phyloP scores from a whole-genome alignment of 2,888 invertebrate genomes.

The Eurytoma californica region DNA sequence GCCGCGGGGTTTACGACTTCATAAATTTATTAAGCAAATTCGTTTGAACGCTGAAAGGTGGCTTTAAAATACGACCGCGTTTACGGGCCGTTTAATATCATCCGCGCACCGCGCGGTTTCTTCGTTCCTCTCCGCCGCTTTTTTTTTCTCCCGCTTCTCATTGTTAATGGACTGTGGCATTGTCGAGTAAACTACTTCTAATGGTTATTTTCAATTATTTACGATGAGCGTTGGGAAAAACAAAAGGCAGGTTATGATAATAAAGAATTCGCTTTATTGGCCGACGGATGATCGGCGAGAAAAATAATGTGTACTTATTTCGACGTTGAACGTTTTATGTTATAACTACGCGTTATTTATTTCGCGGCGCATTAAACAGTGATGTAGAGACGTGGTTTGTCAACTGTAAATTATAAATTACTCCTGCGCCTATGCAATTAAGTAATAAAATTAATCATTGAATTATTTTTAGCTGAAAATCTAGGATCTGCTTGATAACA shows the following conservation, averaged over 20 bases:
- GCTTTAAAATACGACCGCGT: constrained; percentile 42
- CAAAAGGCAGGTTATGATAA: not conserved
- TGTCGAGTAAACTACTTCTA: constrained; percentile 25
- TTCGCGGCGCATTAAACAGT: constrained; percentile 15
- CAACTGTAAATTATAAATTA: constrained; percentile 28
- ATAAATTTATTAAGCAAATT: constrained; percentile 49
- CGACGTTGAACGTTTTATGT: constrained; percentile 12
- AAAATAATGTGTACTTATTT: constrained; percentile 20
- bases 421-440: constrained; percentile 25
- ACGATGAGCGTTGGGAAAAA: not conserved
- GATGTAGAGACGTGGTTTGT: constrained; percentile 31
- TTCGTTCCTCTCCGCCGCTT: not conserved
- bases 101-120: not conserved
- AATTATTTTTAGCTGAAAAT: constrained; percentile 4
- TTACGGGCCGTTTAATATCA: constrained; percentile 49
- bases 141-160: constrained; percentile 7
- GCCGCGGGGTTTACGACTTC: constrained; percentile 33
- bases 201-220: constrained; percentile 28
- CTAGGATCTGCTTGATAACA: too few relatives aligned
- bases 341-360: constrained; percentile 30
- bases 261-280: constrained; percentile 24
- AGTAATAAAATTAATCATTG: constrained; percentile 31
- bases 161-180: not conserved
- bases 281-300: not conserved
- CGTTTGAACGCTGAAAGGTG: constrained; percentile 32